Base-by-base conservation (phyloP, 2,113 vertebrate genomes). In the Chelonoidis abingdonii region DNA sequence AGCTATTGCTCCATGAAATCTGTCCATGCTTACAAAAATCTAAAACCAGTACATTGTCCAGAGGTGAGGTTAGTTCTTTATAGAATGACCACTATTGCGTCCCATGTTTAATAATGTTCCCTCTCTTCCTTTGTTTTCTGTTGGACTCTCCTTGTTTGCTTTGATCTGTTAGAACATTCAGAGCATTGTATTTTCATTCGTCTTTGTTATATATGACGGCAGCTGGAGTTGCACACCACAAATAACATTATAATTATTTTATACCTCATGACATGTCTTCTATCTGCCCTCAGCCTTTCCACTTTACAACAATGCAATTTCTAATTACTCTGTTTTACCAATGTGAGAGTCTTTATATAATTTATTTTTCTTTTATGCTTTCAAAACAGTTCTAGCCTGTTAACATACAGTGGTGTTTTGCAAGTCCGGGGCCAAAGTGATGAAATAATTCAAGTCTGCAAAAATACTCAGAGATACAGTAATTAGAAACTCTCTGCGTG, bases 391-490 rank as follows among this genome's bases (percentile, higher is more conserved):
- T 75, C 9, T 22, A 10, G 41, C 17, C 69, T 41, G 69, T 75
- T 75, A 11, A 19, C 6, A 76, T 78, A 47, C 24, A 31, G 76
- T 5, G 7, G 2, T 0, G 3, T 12, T 88, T 56, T 52, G 35
- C 0, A 5, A 75, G 11, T 75, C 13, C 49, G 2, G 1, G 76
- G 56, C 29, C 22, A 21, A 53, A 21, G 21, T 2, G 0, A 7
- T 29, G 49, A 3, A 89, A 93, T 72, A 21, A 89, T 86, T 86
- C 84, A 56, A 53, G 17, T 35, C 21, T 89, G 85, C 56, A 44
- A 75, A 75, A 75, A 41, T 75, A 41, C 22, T 41, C 41, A 75
- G 72, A 75, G n/a, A 38, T 75, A 22, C 72, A 41, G 72, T 41
- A 75, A 75, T 25, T 38, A 75, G 22, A 75, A 75, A 75, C 38